Base-by-base conservation (phyloP, 2,797 vertebrate genomes). In the Zenarchopterus dispar region DNA sequence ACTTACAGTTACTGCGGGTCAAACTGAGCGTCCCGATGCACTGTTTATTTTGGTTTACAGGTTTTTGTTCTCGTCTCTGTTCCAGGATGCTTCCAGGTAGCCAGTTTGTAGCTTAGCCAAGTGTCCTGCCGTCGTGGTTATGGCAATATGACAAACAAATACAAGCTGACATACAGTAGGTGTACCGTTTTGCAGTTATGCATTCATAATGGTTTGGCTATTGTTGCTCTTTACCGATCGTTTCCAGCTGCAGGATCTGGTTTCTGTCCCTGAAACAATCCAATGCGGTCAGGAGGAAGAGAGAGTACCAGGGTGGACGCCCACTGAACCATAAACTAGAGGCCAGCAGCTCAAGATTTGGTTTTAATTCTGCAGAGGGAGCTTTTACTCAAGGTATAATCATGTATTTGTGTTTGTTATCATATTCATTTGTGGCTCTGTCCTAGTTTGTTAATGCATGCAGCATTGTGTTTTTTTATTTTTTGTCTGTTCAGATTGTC, bases 91-190 rank as follows among this genome's bases (percentile, higher is more conserved):
- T 69, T 1, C 7, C 1, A 18, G 82, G 75, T 75, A 74, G 28
- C 62, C 85, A 78, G 80, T 83, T 44, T 50, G 19, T 80, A 85
- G 84, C 81, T 67, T 79, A 81, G 73, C 85, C 21, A 15, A 11
- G 5, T 28, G 62, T 46, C 61, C 13, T 41, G 18, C 28, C 47
- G 75, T 66, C 77, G 78, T 77, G 74, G 73, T 75, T 75, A 67
- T 68, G 66, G 13, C 49, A 2, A 26, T 24, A 19, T 6, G 48
- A 48, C 9, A 19, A 42, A 17, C 56, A 26, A 3, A 19, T 13
- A 42, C 17, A 47, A 44, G 31, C 49, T 36, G 36, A 42, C 59
- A 45, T 43, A 2, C 42, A 51, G 15, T 31, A 51, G 50, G 26
- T 63, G 33, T 7, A 45, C 21, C 19, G 28, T 21, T 26, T 39